A percentile compares a stretch with the other conserved stretches of the same genome.
Conservation (phyloP, 2,888 invertebrate genomes). For the Matsumyia berberina region DNA sequence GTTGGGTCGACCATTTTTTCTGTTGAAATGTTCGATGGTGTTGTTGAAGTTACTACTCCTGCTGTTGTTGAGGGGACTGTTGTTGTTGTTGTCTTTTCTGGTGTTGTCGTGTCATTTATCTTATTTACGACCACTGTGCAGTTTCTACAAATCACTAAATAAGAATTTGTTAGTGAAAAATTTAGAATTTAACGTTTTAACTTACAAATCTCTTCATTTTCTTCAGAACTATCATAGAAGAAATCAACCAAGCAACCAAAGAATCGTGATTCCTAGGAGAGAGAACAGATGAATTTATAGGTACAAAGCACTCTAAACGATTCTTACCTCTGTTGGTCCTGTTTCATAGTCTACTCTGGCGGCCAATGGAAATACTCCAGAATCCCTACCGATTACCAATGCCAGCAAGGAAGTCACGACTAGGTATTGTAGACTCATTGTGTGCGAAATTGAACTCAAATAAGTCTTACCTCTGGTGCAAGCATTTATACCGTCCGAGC, state of each 20-base stretch:
- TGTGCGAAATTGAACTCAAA: no score
- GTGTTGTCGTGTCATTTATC: background rate
- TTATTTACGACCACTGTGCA: constrained; percentile 23
- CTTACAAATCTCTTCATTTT: constrained; percentile 15
- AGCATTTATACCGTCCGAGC: no score
- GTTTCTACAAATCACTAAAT: constrained; percentile 20
- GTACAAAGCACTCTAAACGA: no score
- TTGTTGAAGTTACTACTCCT: background rate
- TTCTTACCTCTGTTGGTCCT: no score
- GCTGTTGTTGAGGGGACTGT: background rate
- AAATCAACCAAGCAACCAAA: background rate
- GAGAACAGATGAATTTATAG: background rate
- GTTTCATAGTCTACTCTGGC: no score
- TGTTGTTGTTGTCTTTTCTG: background rate
- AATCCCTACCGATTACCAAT: no score
- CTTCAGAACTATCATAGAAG: background rate
- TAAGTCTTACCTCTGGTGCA: no score
- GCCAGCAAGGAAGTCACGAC: no score
- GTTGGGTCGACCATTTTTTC: no score
- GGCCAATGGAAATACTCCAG: no score
- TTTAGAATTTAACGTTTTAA: background rate
- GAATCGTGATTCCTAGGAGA: background rate
- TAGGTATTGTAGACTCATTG: no score
- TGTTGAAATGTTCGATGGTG: no score
- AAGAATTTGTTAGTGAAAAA: background rate